phyloP scores from a whole-genome alignment of 2,888 invertebrate species.

The Plagiodera versicolora region DNA sequence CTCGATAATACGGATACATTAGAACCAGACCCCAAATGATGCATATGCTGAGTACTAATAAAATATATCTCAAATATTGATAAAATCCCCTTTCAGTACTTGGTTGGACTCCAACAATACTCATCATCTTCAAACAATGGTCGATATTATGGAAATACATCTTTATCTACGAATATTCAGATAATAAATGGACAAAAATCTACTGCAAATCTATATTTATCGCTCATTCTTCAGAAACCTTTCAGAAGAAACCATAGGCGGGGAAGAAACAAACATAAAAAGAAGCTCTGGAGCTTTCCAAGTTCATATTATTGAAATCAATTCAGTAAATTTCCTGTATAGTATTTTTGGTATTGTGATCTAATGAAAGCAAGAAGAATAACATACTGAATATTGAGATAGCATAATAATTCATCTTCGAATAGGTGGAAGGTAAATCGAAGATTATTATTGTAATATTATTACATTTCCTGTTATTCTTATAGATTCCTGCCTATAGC shows the following conservation, averaged over 20 bases:
- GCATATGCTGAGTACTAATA: background rate
- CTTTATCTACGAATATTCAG: background rate
- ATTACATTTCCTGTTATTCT: too few species aligned
- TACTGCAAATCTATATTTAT: background rate
- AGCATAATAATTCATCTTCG: too few species aligned
- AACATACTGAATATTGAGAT: too few species aligned
- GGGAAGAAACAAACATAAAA: background rate
- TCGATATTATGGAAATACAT: constrained; percentile 12
- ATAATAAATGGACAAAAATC: background rate
- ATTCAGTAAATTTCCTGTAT: too few species aligned
- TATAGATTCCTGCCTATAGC: too few species aligned
- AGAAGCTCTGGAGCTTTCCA: too few species aligned
- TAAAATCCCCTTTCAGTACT: background rate
- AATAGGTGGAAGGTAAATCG: too few species aligned
- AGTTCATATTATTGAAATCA: too few species aligned
- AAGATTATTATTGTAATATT: too few species aligned
- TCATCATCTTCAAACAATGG: constrained; percentile 11
- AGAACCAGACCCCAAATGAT: background rate
- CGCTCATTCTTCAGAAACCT: background rate
- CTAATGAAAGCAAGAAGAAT: too few species aligned
- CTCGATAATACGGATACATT: background rate
- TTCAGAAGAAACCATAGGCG: background rate
- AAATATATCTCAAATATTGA: background rate
- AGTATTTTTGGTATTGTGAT: too few species aligned
- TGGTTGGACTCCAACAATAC: constrained; percentile 8